A percentile compares a stretch with the other conserved stretches of the same genome.
Conservation (phyloP, 30 jellyfish, hydroid and myxozoan species). For the Pseudorhiza aurosa region DNA sequence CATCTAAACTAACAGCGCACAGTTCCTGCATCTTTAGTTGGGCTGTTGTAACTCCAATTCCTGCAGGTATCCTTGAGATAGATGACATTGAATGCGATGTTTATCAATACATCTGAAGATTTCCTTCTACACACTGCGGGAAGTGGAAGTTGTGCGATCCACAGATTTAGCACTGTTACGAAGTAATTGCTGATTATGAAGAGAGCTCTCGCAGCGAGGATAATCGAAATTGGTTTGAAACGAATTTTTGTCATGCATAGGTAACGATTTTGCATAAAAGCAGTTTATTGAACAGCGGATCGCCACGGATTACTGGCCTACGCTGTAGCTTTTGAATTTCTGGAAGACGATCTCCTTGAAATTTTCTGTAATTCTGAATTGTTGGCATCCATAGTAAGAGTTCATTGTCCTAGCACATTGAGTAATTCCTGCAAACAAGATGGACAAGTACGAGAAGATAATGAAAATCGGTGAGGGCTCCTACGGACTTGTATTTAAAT, state of each 20-base stretch:
- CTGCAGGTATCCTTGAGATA: background rate
- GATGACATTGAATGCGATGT: background rate
- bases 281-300: too few relatives aligned
- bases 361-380: too few relatives aligned
- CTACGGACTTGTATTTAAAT: constrained; percentile 94
- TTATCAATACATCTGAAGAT: constrained; percentile 15
- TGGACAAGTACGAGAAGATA: constrained; percentile 95
- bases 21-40: too few relatives aligned
- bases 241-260: background rate
- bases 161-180: background rate
- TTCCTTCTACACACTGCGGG: background rate
- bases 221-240: background rate
- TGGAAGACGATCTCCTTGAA: too few relatives aligned
- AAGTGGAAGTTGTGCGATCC: background rate
- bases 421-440: background rate
- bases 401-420: background rate
- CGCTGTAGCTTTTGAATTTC: too few relatives aligned
- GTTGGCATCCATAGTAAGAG: too few relatives aligned
- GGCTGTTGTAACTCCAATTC: too few relatives aligned
- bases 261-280: too few relatives aligned
- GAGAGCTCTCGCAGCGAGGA: background rate
- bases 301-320: too few relatives aligned
- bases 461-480: constrained; percentile 97
- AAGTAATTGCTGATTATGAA: background rate
- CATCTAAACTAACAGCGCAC: too few relatives aligned